phyloP scores from a whole-genome alignment of 2,888 invertebrate genomes.

The Platycheirus rosarum region DNA sequence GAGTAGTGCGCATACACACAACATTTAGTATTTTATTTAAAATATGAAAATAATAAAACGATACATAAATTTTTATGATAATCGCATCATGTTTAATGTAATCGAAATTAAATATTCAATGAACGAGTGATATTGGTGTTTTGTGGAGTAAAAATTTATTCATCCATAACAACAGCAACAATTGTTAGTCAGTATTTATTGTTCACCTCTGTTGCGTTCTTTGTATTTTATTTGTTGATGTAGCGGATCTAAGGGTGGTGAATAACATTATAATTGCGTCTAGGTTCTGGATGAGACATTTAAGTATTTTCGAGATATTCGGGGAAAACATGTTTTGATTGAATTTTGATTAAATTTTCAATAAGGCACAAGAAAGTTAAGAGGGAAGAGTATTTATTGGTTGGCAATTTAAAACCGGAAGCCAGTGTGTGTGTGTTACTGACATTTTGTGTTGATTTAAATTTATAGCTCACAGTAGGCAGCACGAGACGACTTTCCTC shows the following conservation, averaged over 20 bases:
- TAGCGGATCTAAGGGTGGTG: neutral
- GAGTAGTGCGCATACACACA: neutral
- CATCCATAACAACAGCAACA: neutral
- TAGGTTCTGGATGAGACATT: neutral
- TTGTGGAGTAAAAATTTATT: neutral
- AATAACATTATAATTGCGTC: slow-evolving; percentile 16
- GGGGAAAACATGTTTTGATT: slow-evolving; percentile 22
- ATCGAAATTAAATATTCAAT: slow-evolving; percentile 12
- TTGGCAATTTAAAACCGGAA: slow-evolving; percentile 46
- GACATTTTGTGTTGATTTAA: slow-evolving; percentile 65
- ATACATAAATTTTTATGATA: slow-evolving; percentile 39
- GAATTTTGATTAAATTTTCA: slow-evolving; percentile 3
- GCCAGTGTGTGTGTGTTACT: slow-evolving; percentile 37
- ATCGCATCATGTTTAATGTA: slow-evolving; percentile 31
- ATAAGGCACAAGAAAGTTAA: no score
- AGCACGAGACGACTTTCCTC: slow-evolving; percentile 13
- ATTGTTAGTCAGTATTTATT: neutral
- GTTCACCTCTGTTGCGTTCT: neutral
- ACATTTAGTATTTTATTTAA: slow-evolving; percentile 19
- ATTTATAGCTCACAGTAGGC: slow-evolving; percentile 42
- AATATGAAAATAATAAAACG: slow-evolving; percentile 39
- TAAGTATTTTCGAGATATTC: slow-evolving; percentile 17
- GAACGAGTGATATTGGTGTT: neutral
- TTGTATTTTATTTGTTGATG: neutral
- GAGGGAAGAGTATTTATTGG: no score